Conservation (phyloP, 2,797 vertebrate genomes). For the Ispidina picta region DNA sequence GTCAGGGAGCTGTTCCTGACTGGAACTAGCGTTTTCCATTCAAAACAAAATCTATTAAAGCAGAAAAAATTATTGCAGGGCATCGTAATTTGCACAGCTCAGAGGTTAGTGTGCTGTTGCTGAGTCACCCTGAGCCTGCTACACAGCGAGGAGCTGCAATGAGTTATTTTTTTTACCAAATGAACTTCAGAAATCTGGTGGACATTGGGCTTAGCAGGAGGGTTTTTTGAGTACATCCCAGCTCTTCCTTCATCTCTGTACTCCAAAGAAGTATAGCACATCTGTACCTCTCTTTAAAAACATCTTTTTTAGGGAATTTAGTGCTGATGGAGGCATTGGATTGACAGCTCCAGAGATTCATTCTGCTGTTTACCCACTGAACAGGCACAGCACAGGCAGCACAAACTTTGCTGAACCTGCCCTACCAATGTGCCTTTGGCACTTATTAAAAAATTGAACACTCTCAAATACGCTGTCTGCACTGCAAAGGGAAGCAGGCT, state of each 20-base stretch:
- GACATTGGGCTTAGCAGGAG: not conserved
- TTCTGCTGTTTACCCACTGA: not conserved
- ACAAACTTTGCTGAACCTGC: not conserved
- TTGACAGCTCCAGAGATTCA: not conserved
- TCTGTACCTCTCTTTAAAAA: not conserved
- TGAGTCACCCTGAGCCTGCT: not conserved
- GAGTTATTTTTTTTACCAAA: not conserved
- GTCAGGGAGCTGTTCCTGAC: not conserved
- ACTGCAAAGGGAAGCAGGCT: not conserved
- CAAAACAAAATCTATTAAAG: not conserved
- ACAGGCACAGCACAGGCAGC: not conserved
- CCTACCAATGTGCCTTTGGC: not conserved
- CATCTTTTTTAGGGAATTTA: not conserved
- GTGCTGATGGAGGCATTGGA: not conserved
- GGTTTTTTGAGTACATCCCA: not conserved
- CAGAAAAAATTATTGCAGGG: not conserved
- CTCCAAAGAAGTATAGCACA: not conserved
- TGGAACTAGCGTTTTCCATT: not conserved
- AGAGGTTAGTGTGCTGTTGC: not conserved
- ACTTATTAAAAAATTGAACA: not conserved
- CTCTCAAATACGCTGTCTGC: not conserved
- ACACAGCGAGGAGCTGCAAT: rapidly evolving
- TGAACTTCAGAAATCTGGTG: not conserved
- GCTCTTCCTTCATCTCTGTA: not conserved
- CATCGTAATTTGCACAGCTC: not conserved